Evolutionary conservation across 2,888 invertebrate genomes (phyloP), one percentile per base, ranked within the genome.

Genomic region (Campopleginae sp.): DNA sequence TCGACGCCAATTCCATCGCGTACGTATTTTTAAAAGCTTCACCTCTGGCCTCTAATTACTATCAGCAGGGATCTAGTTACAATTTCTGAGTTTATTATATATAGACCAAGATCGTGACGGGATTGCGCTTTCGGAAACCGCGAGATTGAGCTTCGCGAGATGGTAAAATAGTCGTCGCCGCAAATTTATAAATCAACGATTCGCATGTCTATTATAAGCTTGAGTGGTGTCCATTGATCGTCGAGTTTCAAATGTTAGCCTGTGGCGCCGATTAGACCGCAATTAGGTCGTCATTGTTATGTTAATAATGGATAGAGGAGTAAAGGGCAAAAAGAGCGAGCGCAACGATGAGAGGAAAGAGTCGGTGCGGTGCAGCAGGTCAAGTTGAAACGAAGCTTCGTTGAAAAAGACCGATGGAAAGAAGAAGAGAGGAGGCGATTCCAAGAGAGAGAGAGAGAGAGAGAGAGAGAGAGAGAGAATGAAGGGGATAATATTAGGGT

Each of bases 221-320:
- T 54, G 31, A 58, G 68, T 38, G 66, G 17, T 74, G 17, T 61
- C 19, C 80, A 51, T 63, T 71, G 31, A 51, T 75, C 46, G 33
- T 27, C 46, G 7, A 33, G 65, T 17, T 54, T 79, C 33, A 27
- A 65, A 8, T 58, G 79, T 76, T 86, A 86, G 89, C 92, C 88
- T 86, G 84, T 86, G 90, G 90, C 89, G 90, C 87, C 92, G 91
- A 93, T 93, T 93, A 93, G 90, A 84, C 90, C 88, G 89, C 92
- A 93, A 93, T 93, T 93, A 93, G 91, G 87, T 88, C 89, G 90
- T 90, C 90, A 93, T 93, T 93, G 93, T 93, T 91, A 93, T 93
- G 93, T 91, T 93, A 92, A 93, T 92, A 89, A 87, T 87, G 87
- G 85, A 87, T 87, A 88, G 89, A 88, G 88, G 87, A 77, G 58